Conservation (phyloP, 2,888 invertebrate species). For the Frankliniella fusca region DNA sequence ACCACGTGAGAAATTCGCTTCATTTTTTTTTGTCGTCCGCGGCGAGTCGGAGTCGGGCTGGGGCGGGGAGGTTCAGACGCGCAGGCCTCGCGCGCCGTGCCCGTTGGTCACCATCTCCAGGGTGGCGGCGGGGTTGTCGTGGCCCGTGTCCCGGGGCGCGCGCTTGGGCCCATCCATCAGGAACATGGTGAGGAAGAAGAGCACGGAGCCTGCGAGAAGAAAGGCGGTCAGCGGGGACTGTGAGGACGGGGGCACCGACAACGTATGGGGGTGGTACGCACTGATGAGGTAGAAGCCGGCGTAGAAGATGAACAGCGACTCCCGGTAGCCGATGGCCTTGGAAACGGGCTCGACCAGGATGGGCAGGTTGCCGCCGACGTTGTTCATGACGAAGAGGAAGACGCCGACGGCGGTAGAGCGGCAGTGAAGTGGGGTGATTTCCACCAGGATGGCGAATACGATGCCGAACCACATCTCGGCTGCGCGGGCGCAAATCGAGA, state of each 20-base stretch:
- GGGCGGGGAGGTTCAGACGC: no score
- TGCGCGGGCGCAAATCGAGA: slow-evolving; percentile 45
- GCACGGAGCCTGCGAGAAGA: slow-evolving; percentile 61
- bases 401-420: slow-evolving; percentile 81
- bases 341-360: slow-evolving; percentile 82
- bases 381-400: slow-evolving; percentile 89
- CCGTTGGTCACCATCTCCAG: not conserved
- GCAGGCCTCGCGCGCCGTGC: not conserved
- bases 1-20: no score
- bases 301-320: slow-evolving; percentile 81
- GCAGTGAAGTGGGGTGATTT: slow-evolving; percentile 76
- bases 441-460: slow-evolving; percentile 82
- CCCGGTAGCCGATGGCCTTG: slow-evolving; percentile 74
- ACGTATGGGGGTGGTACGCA: slow-evolving; percentile 54
- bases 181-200: slow-evolving; percentile 77
- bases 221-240: not conserved
- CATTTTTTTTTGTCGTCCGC: no score
- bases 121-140: slow-evolving; percentile 48
- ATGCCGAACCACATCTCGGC: slow-evolving; percentile 96
- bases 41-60: no score
- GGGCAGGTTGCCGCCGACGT: slow-evolving; percentile 84
- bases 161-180: slow-evolving; percentile 64
- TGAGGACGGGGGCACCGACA: not conserved
- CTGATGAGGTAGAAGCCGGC: slow-evolving; percentile 82
- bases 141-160: slow-evolving; percentile 46